phyloP scores from a whole-genome alignment of 2,888 invertebrate genomes.

The Cheilosia grossa region DNA sequence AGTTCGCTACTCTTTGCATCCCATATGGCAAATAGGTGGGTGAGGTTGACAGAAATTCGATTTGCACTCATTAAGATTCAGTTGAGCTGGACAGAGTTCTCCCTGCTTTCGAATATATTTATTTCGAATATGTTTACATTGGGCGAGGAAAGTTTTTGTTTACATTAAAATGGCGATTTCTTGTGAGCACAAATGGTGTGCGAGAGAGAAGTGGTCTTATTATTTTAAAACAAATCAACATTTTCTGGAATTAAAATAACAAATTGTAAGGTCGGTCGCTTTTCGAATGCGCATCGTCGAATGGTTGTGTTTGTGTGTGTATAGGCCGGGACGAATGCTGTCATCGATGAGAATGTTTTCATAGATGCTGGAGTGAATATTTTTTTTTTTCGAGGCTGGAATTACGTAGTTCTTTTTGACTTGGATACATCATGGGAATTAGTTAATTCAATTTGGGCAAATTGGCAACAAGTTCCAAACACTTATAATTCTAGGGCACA shows the following conservation, averaged over 20 bases:
- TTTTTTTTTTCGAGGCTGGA: too few relatives aligned
- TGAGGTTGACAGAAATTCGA: not conserved
- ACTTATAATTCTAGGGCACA: too few relatives aligned
- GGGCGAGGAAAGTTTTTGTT: not conserved
- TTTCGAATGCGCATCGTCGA: too few relatives aligned
- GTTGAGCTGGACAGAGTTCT: not conserved
- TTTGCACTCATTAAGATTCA: not conserved
- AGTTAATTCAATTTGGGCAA: too few relatives aligned
- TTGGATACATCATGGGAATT: too few relatives aligned
- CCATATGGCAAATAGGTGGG: not conserved
- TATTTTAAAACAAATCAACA: not conserved
- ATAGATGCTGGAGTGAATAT: too few relatives aligned
- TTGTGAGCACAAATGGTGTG: not conserved
- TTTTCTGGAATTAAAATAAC: not conserved
- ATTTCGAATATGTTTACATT: constrained; percentile 1
- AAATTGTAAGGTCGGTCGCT: not conserved
- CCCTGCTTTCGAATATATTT: not conserved
- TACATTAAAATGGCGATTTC: constrained; percentile 5
- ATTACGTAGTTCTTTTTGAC: too few relatives aligned
- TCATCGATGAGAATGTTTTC: too few relatives aligned
- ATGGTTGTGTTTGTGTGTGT: too few relatives aligned
- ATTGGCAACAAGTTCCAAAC: too few relatives aligned
- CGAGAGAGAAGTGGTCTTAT: constrained; percentile 1
- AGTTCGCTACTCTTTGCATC: not conserved
- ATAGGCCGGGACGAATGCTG: too few relatives aligned